phyloP scores from a whole-genome alignment of 2,888 invertebrate genomes.

The Macrosiphum euphorbiae region DNA sequence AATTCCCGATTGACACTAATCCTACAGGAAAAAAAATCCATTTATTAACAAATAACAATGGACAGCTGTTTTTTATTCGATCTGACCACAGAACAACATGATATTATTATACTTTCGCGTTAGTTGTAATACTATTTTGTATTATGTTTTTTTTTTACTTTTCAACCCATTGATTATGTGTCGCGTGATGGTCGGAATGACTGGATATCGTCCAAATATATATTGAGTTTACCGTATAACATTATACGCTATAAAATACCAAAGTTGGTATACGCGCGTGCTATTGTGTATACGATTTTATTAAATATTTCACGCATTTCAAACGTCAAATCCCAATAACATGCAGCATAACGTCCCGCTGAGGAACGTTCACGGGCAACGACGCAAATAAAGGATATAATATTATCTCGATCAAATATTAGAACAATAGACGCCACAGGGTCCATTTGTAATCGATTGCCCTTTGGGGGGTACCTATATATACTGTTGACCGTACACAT shows the following conservation, averaged over 20 bases:
- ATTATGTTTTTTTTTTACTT: neutral
- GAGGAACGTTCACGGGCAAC: neutral
- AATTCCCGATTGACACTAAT: neutral
- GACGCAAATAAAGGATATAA: neutral
- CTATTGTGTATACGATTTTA: neutral
- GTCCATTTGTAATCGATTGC: constrained; percentile 10
- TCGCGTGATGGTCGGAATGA: neutral
- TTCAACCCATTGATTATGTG: neutral
- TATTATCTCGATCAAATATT: neutral
- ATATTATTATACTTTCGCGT: neutral
- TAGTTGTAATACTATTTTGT: neutral
- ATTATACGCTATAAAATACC: neutral
- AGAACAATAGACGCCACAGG: constrained; percentile 4
- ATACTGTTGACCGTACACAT: neutral
- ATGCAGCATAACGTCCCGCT: constrained; percentile 1
- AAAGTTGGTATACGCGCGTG: neutral
- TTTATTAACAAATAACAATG: neutral
- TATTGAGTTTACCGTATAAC: neutral
- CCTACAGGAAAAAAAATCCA: neutral
- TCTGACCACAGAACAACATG: neutral
- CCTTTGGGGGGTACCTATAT: constrained; percentile 11
- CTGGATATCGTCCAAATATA: neutral
- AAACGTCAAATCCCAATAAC: neutral
- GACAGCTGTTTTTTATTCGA: neutral
- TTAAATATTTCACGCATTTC: neutral